phyloP scores from a whole-genome alignment of 2,888 invertebrate genomes.

The Ennomos quercinarius region DNA sequence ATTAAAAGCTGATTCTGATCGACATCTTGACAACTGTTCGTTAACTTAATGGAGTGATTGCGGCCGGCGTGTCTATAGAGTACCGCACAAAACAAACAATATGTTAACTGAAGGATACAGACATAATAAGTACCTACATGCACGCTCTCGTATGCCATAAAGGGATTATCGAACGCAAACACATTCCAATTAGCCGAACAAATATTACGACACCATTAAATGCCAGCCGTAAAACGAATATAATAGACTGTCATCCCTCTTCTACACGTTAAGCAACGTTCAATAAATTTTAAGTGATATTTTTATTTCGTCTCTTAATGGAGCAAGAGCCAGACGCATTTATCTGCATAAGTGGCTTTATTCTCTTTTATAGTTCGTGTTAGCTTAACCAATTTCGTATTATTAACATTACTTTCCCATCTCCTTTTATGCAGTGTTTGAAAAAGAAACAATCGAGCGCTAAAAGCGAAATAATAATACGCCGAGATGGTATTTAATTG shows the following conservation, averaged over 20 bases:
- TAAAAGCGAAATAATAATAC: conserved; percentile 67
- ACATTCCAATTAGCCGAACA: conserved; percentile 56
- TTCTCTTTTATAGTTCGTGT: conserved; percentile 43
- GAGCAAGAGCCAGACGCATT: conserved; percentile 43
- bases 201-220: conserved; percentile 46
- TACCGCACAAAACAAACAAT: conserved; percentile 52
- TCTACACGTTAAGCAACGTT: conserved; percentile 39
- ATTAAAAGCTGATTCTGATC: conserved; percentile 80
- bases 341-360: conserved; percentile 46
- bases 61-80: conserved; percentile 67
- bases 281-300: conserved; percentile 46
- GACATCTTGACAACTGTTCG: conserved; percentile 84
- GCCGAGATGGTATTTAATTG: conserved; percentile 69
- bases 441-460: conserved; percentile 47
- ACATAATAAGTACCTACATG: conserved; percentile 45
- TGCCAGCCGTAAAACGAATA: conserved; percentile 43
- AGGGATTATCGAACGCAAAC: conserved; percentile 54
- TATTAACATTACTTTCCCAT: conserved; percentile 44
- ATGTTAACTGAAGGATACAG: conserved; percentile 46
- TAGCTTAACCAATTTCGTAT: conserved; percentile 44
- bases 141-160: conserved; percentile 54
- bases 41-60: conserved; percentile 81
- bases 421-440: conserved; percentile 48
- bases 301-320: conserved; percentile 45
- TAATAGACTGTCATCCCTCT: conserved; percentile 43